Conservation (phyloP, 2,888 invertebrate genomes). For the Drosophila helvetica region DNA sequence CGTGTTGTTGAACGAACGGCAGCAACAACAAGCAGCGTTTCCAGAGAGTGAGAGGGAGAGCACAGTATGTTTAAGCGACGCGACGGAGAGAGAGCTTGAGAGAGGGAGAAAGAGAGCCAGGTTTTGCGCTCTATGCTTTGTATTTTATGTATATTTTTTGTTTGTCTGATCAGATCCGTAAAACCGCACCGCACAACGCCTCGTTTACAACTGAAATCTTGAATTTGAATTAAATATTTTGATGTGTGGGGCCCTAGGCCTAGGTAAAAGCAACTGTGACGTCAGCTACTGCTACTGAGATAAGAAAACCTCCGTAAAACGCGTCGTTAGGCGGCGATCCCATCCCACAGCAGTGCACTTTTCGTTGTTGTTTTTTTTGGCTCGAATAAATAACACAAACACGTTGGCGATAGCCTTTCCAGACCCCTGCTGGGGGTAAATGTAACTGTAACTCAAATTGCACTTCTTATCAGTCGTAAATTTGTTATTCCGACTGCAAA, state of each 20-base stretch:
- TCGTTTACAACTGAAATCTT: slow-evolving; percentile 60
- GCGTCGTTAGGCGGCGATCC: neutral
- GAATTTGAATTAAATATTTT: slow-evolving; percentile 45
- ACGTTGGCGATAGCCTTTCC: slow-evolving; percentile 63
- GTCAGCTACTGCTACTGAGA: slow-evolving; percentile 45
- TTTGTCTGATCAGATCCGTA: slow-evolving; percentile 9
- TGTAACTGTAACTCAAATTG: slow-evolving; percentile 33
- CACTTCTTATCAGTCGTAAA: slow-evolving; percentile 10
- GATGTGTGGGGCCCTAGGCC: slow-evolving; percentile 46
- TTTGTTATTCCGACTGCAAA: neutral
- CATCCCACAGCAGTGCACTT: slow-evolving; percentile 14
- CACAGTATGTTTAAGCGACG: neutral
- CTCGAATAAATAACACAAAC: slow-evolving; percentile 62
- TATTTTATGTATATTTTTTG: slow-evolving; percentile 18
- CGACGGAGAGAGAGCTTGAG: slow-evolving; percentile 24
- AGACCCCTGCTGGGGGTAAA: slow-evolving; percentile 58
- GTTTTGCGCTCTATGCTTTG: slow-evolving; percentile 31
- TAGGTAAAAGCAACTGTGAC: slow-evolving; percentile 44
- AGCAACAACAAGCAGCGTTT: slow-evolving; percentile 12
- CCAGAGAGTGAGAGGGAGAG: slow-evolving; percentile 18
- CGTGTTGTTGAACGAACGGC: too few species aligned
- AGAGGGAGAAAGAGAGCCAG: slow-evolving; percentile 8
- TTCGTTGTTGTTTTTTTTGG: slow-evolving; percentile 33
- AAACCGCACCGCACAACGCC: slow-evolving; percentile 59
- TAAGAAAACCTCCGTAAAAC: slow-evolving; percentile 45